Evolutionary conservation across 2,797 vertebrate species (phyloP).

Genomic region (Megalops cyprinoides): DNA sequence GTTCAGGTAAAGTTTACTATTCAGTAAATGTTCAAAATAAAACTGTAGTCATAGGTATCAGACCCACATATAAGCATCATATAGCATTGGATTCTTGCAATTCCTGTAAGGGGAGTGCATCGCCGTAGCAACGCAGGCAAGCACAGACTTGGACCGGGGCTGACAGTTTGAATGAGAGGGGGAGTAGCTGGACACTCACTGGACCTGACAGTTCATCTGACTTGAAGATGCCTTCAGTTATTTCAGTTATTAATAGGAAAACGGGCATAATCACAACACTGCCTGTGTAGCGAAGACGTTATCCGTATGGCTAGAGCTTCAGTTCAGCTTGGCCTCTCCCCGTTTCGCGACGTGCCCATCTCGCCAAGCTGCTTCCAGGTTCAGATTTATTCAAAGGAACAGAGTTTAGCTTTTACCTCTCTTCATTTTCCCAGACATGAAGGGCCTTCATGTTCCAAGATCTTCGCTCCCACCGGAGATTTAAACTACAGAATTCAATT

Average conservation of each 20-base stretch:
- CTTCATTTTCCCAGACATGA: slow-evolving; percentile 28
- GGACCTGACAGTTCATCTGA: slow-evolving; percentile 56
- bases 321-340: too few relatives aligned
- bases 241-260: slow-evolving; percentile 21
- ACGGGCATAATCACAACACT: neutral
- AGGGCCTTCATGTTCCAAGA: slow-evolving; percentile 34
- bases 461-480: slow-evolving; percentile 31
- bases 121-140: neutral
- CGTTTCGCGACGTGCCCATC: too few relatives aligned
- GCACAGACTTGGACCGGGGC: slow-evolving; percentile 60
- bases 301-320: neutral
- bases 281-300: neutral
- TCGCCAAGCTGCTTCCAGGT: neutral
- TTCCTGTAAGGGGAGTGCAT: too few relatives aligned
- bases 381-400: slow-evolving; percentile 15
- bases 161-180: slow-evolving; percentile 61
- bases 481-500: slow-evolving; percentile 56
- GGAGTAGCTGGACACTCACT: slow-evolving; percentile 55
- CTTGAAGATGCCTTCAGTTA: slow-evolving; percentile 35
- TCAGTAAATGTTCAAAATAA: too few relatives aligned
- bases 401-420: neutral
- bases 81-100: too few relatives aligned
- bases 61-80: too few relatives aligned
- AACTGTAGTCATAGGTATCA: too few relatives aligned
- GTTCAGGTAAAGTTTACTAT: neutral